phyloP scores from a whole-genome alignment of 2,797 vertebrate species.

The Aselliscus stoliczkanus region DNA sequence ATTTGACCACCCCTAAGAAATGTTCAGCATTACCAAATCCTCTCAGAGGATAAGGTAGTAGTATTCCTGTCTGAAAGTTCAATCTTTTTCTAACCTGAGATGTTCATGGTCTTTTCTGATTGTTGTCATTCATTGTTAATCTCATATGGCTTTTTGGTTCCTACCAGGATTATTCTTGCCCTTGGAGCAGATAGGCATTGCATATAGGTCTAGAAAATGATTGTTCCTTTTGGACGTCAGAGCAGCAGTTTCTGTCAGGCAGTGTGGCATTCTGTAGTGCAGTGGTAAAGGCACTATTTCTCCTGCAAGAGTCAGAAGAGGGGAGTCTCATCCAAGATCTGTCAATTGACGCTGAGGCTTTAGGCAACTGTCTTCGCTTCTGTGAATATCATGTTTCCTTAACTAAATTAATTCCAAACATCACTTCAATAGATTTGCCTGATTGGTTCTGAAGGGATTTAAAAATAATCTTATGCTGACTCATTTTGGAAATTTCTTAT shows the following conservation, averaged over 20 bases:
- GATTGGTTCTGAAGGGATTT: not conserved
- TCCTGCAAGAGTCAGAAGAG: not conserved
- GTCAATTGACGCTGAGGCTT: not conserved
- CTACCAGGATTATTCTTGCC: not conserved
- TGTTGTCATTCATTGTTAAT: not conserved
- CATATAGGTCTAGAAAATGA: not conserved
- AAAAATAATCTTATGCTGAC: not conserved
- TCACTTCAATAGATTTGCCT: not conserved
- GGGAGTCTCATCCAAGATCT: not conserved
- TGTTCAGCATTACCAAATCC: not conserved
- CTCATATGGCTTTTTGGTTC: not conserved
- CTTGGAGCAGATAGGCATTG: not conserved
- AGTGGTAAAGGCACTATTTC: not conserved
- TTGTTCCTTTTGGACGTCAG: not conserved
- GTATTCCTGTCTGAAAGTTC: not conserved
- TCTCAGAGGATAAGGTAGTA: not conserved
- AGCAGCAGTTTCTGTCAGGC: not conserved
- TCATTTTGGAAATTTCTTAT: not conserved
- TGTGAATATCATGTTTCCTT: not conserved
- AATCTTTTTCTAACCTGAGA: not conserved
- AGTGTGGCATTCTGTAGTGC: accelerated
- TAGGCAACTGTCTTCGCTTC: not conserved
- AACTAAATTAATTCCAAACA: not conserved
- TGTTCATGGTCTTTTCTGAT: not conserved
- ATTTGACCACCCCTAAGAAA: not conserved